Conservation (phyloP, 2,888 invertebrate genomes). For the Autographa gamma region DNA sequence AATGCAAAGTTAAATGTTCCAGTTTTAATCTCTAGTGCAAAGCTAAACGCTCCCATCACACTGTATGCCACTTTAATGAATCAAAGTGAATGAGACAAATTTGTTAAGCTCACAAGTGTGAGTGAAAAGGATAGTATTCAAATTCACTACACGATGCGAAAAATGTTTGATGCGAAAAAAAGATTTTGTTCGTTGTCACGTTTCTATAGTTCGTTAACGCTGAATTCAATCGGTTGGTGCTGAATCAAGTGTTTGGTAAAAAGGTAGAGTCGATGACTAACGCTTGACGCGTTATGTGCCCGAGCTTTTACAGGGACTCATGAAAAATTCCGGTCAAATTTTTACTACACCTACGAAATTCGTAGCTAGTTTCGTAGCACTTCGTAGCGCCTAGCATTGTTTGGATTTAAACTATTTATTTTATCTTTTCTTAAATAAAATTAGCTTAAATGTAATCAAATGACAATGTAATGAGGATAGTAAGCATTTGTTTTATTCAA, state of each 20-base stretch:
- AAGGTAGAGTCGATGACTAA: constrained; percentile 57
- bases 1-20: background rate
- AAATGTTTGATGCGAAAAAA: constrained; percentile 61
- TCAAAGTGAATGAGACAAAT: constrained; percentile 49
- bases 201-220: constrained; percentile 73
- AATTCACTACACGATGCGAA: constrained; percentile 57
- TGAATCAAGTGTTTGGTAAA: constrained; percentile 61
- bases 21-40: constrained; percentile 26
- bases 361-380: background rate
- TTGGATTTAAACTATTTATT: background rate
- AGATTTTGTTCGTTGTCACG: constrained; percentile 59
- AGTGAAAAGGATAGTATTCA: constrained; percentile 47
- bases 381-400: background rate
- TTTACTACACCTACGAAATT: background rate
- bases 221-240: constrained; percentile 66
- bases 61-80: constrained; percentile 42
- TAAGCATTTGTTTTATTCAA: no score
- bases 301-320: constrained; percentile 20
- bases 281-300: constrained; percentile 40
- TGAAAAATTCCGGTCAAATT: constrained; percentile 1
- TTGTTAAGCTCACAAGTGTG: constrained; percentile 24
- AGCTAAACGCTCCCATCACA: constrained; percentile 11
- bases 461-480: background rate
- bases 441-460: background rate
- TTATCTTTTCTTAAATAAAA: background rate